Evolutionary conservation across 2,113 vertebrate species (phyloP).

Genomic region (Sciurus niger): DNA sequence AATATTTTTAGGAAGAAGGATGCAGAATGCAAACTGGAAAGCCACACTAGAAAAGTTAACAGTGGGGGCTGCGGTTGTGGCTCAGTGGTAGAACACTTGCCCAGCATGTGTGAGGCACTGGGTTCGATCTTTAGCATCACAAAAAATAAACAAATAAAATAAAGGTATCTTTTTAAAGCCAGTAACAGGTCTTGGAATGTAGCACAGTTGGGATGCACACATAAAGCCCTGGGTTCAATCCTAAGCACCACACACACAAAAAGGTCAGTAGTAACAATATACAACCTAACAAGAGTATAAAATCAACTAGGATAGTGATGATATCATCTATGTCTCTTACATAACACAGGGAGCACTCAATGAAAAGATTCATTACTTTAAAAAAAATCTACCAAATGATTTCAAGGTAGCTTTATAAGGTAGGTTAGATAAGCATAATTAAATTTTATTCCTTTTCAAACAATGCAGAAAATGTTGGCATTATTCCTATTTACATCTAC

Average conservation of each 20-base stretch:
- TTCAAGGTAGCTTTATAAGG: not conserved
- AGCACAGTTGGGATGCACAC: too few species aligned
- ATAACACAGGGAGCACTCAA: not conserved
- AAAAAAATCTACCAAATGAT: slow-evolving; percentile 15
- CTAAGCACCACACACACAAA: too few species aligned
- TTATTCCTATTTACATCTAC: slow-evolving; percentile 21
- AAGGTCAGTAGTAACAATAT: not conserved
- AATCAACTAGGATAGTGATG: not conserved
- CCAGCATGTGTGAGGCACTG: too few species aligned
- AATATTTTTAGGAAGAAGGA: not conserved
- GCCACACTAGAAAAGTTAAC: not conserved
- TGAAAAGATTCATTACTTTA: not conserved
- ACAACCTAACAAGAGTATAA: not conserved
- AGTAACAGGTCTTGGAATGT: too few species aligned
- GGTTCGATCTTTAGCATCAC: too few species aligned
- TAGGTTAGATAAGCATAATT: not conserved
- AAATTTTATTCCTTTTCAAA: not conserved
- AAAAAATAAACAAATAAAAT: too few species aligned
- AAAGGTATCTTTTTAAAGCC: not conserved
- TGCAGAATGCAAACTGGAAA: not conserved
- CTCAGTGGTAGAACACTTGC: too few species aligned
- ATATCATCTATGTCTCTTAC: not conserved
- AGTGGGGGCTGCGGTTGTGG: too few species aligned
- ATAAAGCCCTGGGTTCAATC: too few species aligned
- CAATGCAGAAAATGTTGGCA: not conserved